These are phyloP conservation scores for Saturnia japonica DNA, from an alignment of 2,888 invertebrate genomes.

Conservation along the genomic window DNA sequence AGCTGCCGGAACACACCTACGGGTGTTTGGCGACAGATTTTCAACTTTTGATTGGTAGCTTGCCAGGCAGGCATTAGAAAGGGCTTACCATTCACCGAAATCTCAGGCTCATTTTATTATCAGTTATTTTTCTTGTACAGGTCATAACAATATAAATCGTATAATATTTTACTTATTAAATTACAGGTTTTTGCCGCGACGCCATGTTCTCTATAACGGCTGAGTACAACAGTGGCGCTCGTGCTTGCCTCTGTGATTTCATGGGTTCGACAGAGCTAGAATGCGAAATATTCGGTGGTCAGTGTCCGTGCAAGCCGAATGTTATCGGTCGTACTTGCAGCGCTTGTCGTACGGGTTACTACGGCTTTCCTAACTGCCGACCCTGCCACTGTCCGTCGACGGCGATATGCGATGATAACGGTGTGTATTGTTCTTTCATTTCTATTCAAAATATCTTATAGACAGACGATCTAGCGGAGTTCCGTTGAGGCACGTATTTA, in stretches of 20 bases:
- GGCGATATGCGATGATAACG: conserved; percentile 89
- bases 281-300: conserved; percentile 97
- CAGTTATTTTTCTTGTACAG: too few relatives aligned
- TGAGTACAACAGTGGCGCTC: conserved; percentile 96
- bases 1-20: too few relatives aligned
- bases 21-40: too few relatives aligned
- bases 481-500: too few relatives aligned
- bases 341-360: conserved; percentile 94
- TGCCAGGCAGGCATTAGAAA: too few relatives aligned
- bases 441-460: too few relatives aligned
- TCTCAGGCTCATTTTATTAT: too few relatives aligned
- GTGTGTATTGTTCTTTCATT: conserved; percentile 41
- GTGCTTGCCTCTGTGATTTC: conserved; percentile 94
- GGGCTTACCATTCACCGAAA: too few relatives aligned
- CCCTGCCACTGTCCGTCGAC: conserved; percentile 93
- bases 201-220: conserved; percentile 96
- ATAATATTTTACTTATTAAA: neutral
- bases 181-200: conserved; percentile 91
- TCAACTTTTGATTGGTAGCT: too few relatives aligned
- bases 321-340: conserved; percentile 95
- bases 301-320: conserved; percentile 95
- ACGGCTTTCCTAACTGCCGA: conserved; percentile 96
- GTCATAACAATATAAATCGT: too few relatives aligned
- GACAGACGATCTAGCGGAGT: too few relatives aligned
- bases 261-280: conserved; percentile 92